Base-by-base conservation (phyloP, 2,797 vertebrate genomes). In the Bradypodion pumilum region DNA sequence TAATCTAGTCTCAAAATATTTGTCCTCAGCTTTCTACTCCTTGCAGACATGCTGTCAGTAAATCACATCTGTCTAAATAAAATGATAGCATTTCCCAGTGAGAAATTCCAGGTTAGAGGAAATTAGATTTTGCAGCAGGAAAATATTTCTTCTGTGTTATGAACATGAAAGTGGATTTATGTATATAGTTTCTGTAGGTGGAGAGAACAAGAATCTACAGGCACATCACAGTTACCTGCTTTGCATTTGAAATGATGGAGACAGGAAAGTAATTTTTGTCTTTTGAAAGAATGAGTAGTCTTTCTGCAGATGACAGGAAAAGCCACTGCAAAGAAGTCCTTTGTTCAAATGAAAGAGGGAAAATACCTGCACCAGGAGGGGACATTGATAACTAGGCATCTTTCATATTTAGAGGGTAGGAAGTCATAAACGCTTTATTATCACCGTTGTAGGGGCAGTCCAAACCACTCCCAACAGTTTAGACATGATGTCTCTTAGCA, bases 71-170 rank as follows among this genome's bases (percentile, higher is more conserved):
- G 40, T 81, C 78, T 85, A 70, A 81, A 60, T 76, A 70, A 85
- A 85, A 85, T 69, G 73, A 81, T 85, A 85, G 73, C 27, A 81
- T 81, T 81, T 85, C 84, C 35, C 66, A 42, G 78, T 23, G 49
- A 69, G 65, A 85, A 69, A 80, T 85, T 81, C 63, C 84, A 80
- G 78, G 78, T 85, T 85, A 80, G 62, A 70, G 74, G n/a, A 85
- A 85, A 80, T 80, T 75, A 68, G 15, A 69, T 70, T 52, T 69
- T 68, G 73, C 44, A 40, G 10, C 25, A 46, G 49, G 65, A 59
- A 74, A 60, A 81, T 76, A 81, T 66, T 70, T 80, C 40, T 25
- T 68, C 35, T n/a, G 15, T n/a, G 19, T 75, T 76, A 37, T 15
- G 59, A 85, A 44, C 21, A 66, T 40, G 66, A 56, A 13, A 74